phyloP scores from a whole-genome alignment of 1,140 invertebrate genomes.

The Polyergus mexicanus region DNA sequence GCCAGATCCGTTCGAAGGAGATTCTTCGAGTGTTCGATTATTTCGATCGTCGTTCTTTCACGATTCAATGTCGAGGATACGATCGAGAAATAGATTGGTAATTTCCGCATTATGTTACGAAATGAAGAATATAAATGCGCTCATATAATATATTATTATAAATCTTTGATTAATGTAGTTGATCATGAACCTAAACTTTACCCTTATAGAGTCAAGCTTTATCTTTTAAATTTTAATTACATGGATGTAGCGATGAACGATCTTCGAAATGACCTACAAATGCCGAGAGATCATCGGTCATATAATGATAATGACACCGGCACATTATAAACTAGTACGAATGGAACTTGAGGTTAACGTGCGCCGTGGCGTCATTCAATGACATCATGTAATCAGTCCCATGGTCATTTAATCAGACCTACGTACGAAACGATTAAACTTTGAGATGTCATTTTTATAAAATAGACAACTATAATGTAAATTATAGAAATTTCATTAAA shows the following conservation, averaged over 20 bases:
- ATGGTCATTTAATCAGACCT: background rate
- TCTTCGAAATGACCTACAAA: background rate
- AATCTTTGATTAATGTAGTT: background rate
- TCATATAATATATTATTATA: background rate
- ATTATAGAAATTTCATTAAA: background rate
- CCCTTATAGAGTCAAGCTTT: background rate
- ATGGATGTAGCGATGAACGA: background rate
- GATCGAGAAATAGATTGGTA: background rate
- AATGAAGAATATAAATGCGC: background rate
- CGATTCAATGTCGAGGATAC: conserved; percentile 66
- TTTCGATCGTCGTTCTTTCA: background rate
- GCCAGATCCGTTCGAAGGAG: conserved; percentile 50
- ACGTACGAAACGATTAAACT: background rate
- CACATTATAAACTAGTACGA: background rate
- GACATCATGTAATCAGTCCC: background rate
- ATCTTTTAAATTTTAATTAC: conserved; percentile 6
- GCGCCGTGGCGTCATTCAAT: conserved; percentile 24
- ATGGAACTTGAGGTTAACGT: conserved; percentile 24
- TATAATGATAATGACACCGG: too few species aligned
- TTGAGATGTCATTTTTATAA: background rate
- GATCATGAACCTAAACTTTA: background rate
- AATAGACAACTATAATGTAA: background rate
- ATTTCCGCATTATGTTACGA: background rate
- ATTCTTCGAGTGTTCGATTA: conserved; percentile 34
- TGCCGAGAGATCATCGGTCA: background rate